Base-by-base conservation (phyloP, 2,888 invertebrate genomes). In the Melanostoma mellinum region DNA sequence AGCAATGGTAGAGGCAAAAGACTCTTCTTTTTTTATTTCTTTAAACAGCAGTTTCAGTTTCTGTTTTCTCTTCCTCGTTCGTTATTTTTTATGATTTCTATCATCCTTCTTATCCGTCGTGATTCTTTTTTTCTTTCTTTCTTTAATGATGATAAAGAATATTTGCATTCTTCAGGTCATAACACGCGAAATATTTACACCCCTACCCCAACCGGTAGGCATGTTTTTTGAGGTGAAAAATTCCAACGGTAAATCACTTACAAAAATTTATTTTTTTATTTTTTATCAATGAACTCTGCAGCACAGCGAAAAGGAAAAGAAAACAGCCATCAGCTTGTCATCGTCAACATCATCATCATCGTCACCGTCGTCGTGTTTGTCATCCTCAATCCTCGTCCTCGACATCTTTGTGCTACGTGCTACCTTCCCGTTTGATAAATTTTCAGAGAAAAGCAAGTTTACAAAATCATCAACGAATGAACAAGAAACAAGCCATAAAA, bases 241-340 rank as follows among this genome's bases (percentile, higher is more conserved):
- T 84, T 71, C 82, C 78, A 74, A 78, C 63, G 71, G 71, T 79
- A 61, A 75, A 67, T 80, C 80, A 58, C 58, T 63, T 53, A 71
- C 69, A 36, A 75, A 72, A 72, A 63, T 53, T 6, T 58, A 52
- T 61, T 56, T 67, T 72, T 60, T 44, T 50, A 5, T 73, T 67
- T 56, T 84, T 84, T 79, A 78, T 84, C 79, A 84, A 84, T 84
- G 84, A 84, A 84, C 65, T 36, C 42, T 10, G 58, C 20, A 33
- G 46, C 35, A 60, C 60, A 40, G 40, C 48, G 72, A 72, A 52
- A 61, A 20, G 3, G 40, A 6, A 8, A 48, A 42, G 30, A 71
- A 50, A 44, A 52, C 6, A 58, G n/a, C 35, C 55, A 61, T 58
- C 30, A 40, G 48, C 33, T 40, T 20, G 40, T 30, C 30, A 69